These are phyloP conservation scores for Rosalia funebris DNA, from an alignment of 2,888 invertebrate genomes.

Conservation along the genomic window DNA sequence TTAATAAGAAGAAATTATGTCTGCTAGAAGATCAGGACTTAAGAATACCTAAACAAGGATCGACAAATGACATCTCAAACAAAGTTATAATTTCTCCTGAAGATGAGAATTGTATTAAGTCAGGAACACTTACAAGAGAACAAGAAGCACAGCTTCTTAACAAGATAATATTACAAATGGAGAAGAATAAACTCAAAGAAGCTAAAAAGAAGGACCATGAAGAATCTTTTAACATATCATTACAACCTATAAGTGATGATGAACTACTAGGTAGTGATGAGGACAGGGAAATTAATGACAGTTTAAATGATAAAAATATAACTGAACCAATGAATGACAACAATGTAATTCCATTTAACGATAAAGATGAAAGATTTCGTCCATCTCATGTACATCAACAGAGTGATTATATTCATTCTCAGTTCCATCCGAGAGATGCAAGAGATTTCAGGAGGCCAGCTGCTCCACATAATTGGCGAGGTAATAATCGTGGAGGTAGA, in stretches of 20 bases:
- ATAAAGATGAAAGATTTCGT: constrained; percentile 47
- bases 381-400: constrained; percentile 20
- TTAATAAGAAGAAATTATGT: constrained; percentile 48
- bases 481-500: constrained; percentile 60
- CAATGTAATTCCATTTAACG: constrained; percentile 42
- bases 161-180: constrained; percentile 81
- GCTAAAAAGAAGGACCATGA: constrained; percentile 79
- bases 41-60: constrained; percentile 38
- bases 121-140: constrained; percentile 77
- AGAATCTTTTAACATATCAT: constrained; percentile 61
- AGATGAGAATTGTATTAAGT: constrained; percentile 81
- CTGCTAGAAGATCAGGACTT: constrained; percentile 47
- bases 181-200: constrained; percentile 79
- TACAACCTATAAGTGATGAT: constrained; percentile 62
- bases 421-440: constrained; percentile 27
- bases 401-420: constrained; percentile 15
- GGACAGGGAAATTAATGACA: constrained; percentile 45
- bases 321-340: constrained; percentile 31
- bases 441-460: constrained; percentile 32
- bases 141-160: constrained; percentile 81
- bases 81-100: constrained; percentile 83
- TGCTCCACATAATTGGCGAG: constrained; percentile 33
- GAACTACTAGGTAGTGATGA: constrained; percentile 56
- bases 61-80: constrained; percentile 57
- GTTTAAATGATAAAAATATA: constrained; percentile 39